Percentiles rank a stretch among this genome's conserved stretches.
Evolutionary conservation across 2,113 vertebrate genomes (phyloP).

Genomic region (Lanius collurio): DNA sequence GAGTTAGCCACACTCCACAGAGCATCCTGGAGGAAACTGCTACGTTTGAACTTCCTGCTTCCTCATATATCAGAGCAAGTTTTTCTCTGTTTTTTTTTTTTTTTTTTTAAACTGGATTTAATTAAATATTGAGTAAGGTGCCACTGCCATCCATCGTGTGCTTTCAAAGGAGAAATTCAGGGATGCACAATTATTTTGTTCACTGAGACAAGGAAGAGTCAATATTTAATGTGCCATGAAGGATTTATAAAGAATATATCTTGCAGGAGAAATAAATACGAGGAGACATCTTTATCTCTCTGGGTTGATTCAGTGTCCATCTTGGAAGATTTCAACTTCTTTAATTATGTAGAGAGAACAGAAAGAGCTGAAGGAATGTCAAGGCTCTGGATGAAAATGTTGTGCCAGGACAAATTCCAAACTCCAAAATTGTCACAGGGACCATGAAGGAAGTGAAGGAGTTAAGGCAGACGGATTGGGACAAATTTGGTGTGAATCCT

Average conservation of each 20-base stretch:
- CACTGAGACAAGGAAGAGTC: constrained; percentile 22
- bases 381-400: not conserved
- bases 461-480: not conserved
- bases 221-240: constrained; percentile 62
- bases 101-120: not conserved
- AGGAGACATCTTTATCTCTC: constrained; percentile 40
- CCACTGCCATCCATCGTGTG: not conserved
- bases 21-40: not conserved
- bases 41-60: not conserved
- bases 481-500: rapidly evolving
- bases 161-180: not conserved
- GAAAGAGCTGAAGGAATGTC: not conserved
- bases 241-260: constrained; percentile 50
- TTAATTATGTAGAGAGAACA: constrained; percentile 31
- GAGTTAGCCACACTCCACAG: not conserved
- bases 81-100: not conserved
- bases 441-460: not conserved
- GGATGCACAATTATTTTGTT: constrained; percentile 37
- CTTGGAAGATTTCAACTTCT: not conserved
- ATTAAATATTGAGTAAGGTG: constrained; percentile 53
- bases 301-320: not conserved
- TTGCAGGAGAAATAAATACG: constrained; percentile 18
- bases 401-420: not conserved
- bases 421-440: not conserved
- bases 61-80: not conserved